A percentile compares a stretch with the other conserved stretches of the same genome.
Conservation (phyloP, 2,113 vertebrate species). For the Lepus europaeus region DNA sequence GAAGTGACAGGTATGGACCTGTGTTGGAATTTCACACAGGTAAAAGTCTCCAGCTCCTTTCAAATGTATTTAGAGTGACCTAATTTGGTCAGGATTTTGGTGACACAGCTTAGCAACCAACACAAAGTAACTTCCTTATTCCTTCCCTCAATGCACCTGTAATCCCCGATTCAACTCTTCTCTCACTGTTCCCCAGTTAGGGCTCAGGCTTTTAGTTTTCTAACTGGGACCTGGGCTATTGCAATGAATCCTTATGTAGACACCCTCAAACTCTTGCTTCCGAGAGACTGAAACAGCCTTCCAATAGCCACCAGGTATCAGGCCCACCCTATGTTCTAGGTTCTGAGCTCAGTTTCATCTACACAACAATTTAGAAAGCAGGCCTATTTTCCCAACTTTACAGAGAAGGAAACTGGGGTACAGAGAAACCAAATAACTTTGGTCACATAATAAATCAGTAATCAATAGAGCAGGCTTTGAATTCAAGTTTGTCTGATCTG, state of each 20-base stretch:
- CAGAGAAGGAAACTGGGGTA: background rate
- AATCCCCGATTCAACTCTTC: background rate
- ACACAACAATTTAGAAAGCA: constrained; percentile 28
- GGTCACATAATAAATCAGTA: background rate
- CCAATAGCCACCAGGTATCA: background rate
- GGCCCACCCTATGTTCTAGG: background rate
- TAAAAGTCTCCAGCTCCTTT: constrained; percentile 69
- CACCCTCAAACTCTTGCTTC: constrained; percentile 15
- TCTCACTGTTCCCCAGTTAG: background rate
- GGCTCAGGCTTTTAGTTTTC: background rate
- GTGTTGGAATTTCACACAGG: constrained; percentile 59
- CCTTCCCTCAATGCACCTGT: background rate
- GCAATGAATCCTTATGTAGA: background rate
- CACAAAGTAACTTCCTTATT: background rate
- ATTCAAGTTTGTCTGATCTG: constrained; percentile 1
- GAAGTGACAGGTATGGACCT: constrained; percentile 49
- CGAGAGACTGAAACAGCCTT: constrained; percentile 12
- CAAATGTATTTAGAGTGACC: constrained; percentile 71
- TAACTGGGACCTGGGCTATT: background rate
- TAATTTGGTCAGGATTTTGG: constrained; percentile 72
- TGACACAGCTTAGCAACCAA: constrained; percentile 49
- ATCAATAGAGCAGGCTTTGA: background rate
- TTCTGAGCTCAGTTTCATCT: background rate
- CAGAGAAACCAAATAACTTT: constrained; percentile 32
- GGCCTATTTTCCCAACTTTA: background rate